Conservation (phyloP, 2,888 invertebrate genomes). For the Rhingia rostrata region DNA sequence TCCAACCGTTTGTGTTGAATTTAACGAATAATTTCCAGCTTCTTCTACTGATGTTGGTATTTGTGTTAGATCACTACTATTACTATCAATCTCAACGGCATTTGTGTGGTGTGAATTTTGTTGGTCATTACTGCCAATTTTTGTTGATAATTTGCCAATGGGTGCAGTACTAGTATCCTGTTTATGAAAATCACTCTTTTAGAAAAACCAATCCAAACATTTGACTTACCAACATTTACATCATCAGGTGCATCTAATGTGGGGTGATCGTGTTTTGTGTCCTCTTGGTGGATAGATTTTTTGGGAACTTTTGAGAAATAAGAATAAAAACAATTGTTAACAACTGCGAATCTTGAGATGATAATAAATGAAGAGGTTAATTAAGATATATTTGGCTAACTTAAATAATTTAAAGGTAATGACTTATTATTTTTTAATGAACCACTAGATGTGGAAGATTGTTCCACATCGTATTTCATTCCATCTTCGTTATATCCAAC, state of each 20-base stretch:
- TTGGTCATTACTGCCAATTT: slow-evolving; percentile 76
- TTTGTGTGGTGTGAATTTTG: slow-evolving; percentile 77
- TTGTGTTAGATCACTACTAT: slow-evolving; percentile 60
- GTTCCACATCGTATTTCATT: no score
- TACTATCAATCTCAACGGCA: slow-evolving; percentile 75
- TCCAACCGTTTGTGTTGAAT: slow-evolving; percentile 46
- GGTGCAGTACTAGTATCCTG: slow-evolving; percentile 78
- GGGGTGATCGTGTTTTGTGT: not conserved
- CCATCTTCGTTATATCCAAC: no score
- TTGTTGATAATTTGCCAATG: slow-evolving; percentile 76
- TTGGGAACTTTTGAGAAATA: slow-evolving; percentile 24
- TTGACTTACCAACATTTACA: slow-evolving; percentile 79
- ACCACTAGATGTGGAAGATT: no score
- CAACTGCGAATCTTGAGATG: no score
- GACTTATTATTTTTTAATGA: no score
- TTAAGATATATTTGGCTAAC: no score
- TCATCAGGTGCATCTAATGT: slow-evolving; percentile 73
- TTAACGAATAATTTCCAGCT: slow-evolving; percentile 28
- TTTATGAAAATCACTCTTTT: slow-evolving; percentile 75
- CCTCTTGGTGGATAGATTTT: not conserved
- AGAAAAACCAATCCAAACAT: slow-evolving; percentile 74
- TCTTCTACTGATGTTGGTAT: slow-evolving; percentile 17
- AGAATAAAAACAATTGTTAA: not conserved
- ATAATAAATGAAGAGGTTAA: not conserved
- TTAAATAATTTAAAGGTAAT: no score